These are phyloP conservation scores for Latheticus oryzae DNA, from an alignment of 2,888 invertebrate genomes.

Conservation along the genomic window DNA sequence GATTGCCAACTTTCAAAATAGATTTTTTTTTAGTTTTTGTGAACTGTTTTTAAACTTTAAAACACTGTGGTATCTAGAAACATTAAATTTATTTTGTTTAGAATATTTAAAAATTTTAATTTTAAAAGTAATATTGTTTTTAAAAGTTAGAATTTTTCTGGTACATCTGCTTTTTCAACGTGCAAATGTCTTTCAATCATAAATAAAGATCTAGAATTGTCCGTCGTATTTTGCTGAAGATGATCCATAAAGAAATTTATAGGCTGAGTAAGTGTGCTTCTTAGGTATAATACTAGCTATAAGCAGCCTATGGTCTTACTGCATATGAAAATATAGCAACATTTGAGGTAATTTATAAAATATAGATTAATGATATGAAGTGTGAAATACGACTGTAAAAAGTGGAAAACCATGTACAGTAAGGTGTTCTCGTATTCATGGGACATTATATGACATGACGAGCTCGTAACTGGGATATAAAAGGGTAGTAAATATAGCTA, in stretches of 20 bases:
- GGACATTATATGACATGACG: conserved; percentile 61
- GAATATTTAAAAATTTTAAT: no score
- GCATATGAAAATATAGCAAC: conserved; percentile 19
- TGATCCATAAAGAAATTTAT: conserved; percentile 22
- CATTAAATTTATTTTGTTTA: no score
- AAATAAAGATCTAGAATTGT: conserved; percentile 14
- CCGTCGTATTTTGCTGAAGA: conserved; percentile 6
- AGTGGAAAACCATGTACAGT: conserved; percentile 60
- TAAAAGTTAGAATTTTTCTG: no score
- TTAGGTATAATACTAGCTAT: conserved; percentile 2
- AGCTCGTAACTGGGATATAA: conserved; percentile 61
- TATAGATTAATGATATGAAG: conserved; percentile 47
- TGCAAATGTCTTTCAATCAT: no score
- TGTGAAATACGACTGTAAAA: conserved; percentile 56
- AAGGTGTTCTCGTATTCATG: conserved; percentile 61
- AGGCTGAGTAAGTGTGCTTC: conserved; percentile 2
- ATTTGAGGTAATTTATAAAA: conserved; percentile 44
- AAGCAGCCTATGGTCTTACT: conserved; percentile 4
- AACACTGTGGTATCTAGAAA: no score
- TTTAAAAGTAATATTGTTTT: no score
- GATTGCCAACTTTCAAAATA: no score
- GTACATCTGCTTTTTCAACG: no score
- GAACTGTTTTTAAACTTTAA: no score
- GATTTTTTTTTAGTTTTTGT: no score
- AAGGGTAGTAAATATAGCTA: conserved; percentile 61